These are phyloP conservation scores for Limnephilus auricula DNA, from an alignment of 2,888 invertebrate species.

Conservation along the genomic window DNA sequence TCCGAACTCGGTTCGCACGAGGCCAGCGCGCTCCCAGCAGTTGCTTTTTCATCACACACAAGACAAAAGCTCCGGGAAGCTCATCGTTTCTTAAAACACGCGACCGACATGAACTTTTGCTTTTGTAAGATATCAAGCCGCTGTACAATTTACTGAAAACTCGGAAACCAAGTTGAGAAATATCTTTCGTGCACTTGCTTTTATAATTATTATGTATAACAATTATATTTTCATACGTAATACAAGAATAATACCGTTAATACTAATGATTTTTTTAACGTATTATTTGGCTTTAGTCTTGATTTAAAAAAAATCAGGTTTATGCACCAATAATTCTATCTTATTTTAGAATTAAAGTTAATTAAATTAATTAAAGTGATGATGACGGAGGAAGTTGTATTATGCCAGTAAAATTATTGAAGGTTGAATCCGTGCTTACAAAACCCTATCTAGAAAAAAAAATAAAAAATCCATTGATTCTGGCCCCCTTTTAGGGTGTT, in stretches of 20 bases:
- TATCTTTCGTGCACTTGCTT: background rate
- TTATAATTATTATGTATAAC: background rate
- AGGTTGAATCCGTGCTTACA: background rate
- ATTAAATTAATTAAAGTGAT: background rate
- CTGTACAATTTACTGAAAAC: background rate
- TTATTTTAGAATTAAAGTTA: too few relatives aligned
- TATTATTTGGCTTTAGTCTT: too few relatives aligned
- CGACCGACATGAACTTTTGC: background rate
- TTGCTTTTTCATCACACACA: background rate
- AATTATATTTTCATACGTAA: background rate
- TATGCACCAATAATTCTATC: background rate
- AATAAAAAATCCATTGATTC: too few relatives aligned
- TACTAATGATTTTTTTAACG: too few relatives aligned
- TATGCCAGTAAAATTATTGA: background rate
- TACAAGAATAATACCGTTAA: background rate
- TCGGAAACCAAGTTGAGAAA: background rate
- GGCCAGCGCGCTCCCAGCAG: background rate
- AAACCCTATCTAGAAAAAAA: background rate
- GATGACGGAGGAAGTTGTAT: background rate
- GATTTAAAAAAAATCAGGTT: too few relatives aligned
- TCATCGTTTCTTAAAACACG: background rate
- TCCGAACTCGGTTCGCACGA: background rate
- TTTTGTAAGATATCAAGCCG: background rate
- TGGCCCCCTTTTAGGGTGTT: too few relatives aligned
- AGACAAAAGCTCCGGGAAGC: background rate